Base-by-base conservation (phyloP, 2,113 vertebrate species). In the Myotis davidii region DNA sequence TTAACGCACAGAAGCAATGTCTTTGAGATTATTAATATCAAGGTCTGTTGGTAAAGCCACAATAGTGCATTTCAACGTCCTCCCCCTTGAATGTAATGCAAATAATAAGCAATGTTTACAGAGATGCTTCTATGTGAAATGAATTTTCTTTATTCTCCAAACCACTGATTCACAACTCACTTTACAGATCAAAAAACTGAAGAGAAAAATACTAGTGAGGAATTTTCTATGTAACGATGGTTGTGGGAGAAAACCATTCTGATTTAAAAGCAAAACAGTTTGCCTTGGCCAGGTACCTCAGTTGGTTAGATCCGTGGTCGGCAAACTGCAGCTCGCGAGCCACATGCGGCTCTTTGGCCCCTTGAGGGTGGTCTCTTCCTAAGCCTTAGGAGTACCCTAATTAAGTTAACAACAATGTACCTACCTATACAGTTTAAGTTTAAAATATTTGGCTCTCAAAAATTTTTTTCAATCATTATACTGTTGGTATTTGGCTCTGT, bases 91-190 rank as follows among this genome's bases (percentile, higher is more conserved):
- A 67, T 56, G 23, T 45, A 8, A 1, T 74, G 82, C 77, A 88
- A 90, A 76, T 45, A 91, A 48, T 25, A 76, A 77, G 67, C 45
- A 7, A n/a, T 42, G 69, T 85, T 82, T 56, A 70, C 12, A 32
- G 45, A 90, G 72, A n/a, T 13, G 52, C 20, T 59, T 78, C 88
- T 39, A 6, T 23, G 52, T 48, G 39, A 59, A 56, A 54, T 79
- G 18, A 23, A 72, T 81, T 90, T 90, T 61, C 82, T 48, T 52
- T 70, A 69, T 83, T 73, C 73, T 93, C 32, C 12, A 91, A 94
- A 67, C 79, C 18, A 74, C 73, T 64, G 69, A 84, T 27, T 86
- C 86, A 83, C 45, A 74, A 27, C 21, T 61, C 78, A 56, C 7
- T 56, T 72, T 81, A 73, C 42, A 90, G 86, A 84, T 65, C 64